Evolutionary conservation across 2,797 vertebrate genomes (phyloP).

Genomic region (Megaceryle alcyon): DNA sequence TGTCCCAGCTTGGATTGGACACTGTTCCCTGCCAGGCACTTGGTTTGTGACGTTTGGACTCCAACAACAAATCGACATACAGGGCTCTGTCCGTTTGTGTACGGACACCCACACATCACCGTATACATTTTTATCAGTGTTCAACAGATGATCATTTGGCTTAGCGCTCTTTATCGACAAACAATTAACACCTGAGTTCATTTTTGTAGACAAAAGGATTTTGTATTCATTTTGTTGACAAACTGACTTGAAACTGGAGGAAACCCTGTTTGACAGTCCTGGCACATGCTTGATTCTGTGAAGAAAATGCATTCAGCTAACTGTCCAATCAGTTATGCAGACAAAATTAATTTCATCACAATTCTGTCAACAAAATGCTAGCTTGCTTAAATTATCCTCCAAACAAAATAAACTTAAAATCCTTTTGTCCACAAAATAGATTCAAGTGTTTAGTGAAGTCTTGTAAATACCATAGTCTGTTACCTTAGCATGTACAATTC

Average conservation of each 20-base stretch:
- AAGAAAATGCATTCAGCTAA: constrained; percentile 63
- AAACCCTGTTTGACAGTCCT: constrained; percentile 66
- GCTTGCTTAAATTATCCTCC: constrained; percentile 77
- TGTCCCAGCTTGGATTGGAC: neutral
- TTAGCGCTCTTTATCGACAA: constrained; percentile 11
- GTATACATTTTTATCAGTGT: constrained; percentile 50
- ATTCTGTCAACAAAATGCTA: constrained; percentile 80
- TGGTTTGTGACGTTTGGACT: neutral
- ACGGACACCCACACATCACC: neutral
- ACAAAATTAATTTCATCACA: constrained; percentile 77
- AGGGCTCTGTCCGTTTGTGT: neutral
- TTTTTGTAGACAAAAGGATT: constrained; percentile 64
- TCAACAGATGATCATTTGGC: constrained; percentile 60
- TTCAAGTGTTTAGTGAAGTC: constrained; percentile 73
- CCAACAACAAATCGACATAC: neutral
- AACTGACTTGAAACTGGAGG: constrained; percentile 57
- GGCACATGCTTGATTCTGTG: constrained; percentile 46
- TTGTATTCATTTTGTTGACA: constrained; percentile 66
- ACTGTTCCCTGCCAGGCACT: neutral
- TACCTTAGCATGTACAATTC: constrained; percentile 49
- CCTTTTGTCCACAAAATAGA: constrained; percentile 74
- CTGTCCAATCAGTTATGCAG: constrained; percentile 74
- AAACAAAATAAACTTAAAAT: constrained; percentile 78
- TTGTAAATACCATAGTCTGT: constrained; percentile 70
- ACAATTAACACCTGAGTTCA: constrained; percentile 68